Evolutionary conservation across 1,140 invertebrate species (phyloP), one percentile per base, ranked within the genome.

Genomic region (Heliothis subflexa): DNA sequence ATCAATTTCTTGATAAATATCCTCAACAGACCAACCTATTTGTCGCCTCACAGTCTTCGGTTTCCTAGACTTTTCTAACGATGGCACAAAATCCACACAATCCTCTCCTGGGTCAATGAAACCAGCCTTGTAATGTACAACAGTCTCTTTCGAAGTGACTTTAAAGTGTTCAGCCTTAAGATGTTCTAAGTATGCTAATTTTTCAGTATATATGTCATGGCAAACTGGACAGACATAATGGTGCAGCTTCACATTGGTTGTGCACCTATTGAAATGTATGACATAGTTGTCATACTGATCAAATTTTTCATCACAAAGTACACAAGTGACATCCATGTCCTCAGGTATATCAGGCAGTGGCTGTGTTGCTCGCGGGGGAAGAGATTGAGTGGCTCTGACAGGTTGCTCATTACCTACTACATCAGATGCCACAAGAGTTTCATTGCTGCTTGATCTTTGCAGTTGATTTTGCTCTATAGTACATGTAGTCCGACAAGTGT

Each of bases 1-100:
- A 70, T 93, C 91, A 85, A 93, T 94, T 81, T 94, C 93, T 85
- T 94, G 93, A 80, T 94, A 94, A 78, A 94, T 93, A 81, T 94
- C 92, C 83, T 94, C 93, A 84, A 93, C 85, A 75, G 93, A 94
- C 93, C 93, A 94, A 88, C 91, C 93, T 72, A 94, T 94, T 83
- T 94, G 92, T 9, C 93, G 87, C 9, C 93, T 85, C 12, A 93
- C 91, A 25, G 87, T 80, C 80, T 92, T 94, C 5, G 91, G 91
- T 79, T 86, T 90, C 25, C 90, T 90, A 4, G 85, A 88, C 83
- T 93, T 93, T 52, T 88, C 88, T 75, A 93, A 85, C 49, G 89
- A 89, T 50, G 93, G 90, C 54, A 87, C 88, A 87, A 91, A 92
- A 85, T 94, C 93, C 52, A 94, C 89, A 84, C 91, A 93, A 78